Percentiles rank a stretch among this genome's conserved stretches.
phyloP scores from a whole-genome alignment of 2,113 vertebrate genomes.

The Sinocyclocheilus maitianheensis region DNA sequence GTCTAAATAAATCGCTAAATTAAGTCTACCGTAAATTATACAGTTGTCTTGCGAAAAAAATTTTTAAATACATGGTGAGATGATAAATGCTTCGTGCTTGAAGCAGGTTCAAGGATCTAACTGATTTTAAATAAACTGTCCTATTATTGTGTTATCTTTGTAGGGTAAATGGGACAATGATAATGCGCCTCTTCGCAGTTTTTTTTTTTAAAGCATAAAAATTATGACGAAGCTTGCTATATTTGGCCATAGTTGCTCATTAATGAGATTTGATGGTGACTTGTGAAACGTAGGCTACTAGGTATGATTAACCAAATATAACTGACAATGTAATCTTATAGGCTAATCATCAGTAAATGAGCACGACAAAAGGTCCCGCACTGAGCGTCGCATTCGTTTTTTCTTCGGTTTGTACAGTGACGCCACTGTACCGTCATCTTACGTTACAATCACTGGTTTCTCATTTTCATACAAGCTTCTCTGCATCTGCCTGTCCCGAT shows the following conservation, averaged over 20 bases:
- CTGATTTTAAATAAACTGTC: neutral
- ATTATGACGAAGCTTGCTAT: neutral
- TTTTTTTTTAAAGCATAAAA: neutral
- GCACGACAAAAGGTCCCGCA: conserved; percentile 42
- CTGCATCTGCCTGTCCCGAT: conserved; percentile 63
- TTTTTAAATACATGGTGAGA: too few relatives aligned
- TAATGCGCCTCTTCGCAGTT: neutral
- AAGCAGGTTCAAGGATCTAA: neutral
- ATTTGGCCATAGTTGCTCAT: neutral
- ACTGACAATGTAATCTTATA: neutral
- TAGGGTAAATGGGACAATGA: neutral
- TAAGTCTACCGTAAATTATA: neutral
- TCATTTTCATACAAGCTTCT: conserved; percentile 71
- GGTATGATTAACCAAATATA: neutral
- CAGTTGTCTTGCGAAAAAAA: neutral
- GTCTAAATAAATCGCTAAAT: neutral
- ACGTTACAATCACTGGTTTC: conserved; percentile 61
- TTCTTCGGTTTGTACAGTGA: conserved; percentile 72
- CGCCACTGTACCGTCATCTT: conserved; percentile 73
- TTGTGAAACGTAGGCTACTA: neutral
- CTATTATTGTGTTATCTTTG: neutral
- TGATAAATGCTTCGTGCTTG: neutral
- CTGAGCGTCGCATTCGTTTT: conserved; percentile 63
- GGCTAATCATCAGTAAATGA: conserved; percentile 8
- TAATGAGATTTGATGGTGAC: neutral